phyloP scores from a whole-genome alignment of 1,140 invertebrate genomes.

The Halyomorpha halys region DNA sequence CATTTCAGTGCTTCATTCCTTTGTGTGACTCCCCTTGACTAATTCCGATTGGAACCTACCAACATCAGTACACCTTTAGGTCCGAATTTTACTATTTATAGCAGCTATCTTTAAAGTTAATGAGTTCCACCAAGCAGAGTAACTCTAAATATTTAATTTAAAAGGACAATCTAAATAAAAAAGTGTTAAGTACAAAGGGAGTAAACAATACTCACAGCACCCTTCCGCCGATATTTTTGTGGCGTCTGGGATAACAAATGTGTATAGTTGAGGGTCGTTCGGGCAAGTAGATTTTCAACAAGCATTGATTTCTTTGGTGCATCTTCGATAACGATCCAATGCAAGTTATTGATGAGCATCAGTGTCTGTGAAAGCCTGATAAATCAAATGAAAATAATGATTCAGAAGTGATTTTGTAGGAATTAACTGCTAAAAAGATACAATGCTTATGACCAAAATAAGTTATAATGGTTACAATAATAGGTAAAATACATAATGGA shows the following conservation, averaged over 20 bases:
- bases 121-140: no score
- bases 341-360: conserved; percentile 74
- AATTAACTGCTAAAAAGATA: no score
- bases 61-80: no score
- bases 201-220: conserved; percentile 28
- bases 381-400: not conserved
- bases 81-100: no score
- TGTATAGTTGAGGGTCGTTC: conserved; percentile 60
- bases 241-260: conserved; percentile 64
- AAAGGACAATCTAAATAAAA: no score
- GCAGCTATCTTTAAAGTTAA: no score
- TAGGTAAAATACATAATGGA: no score
- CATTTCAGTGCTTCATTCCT: conserved; percentile 82
- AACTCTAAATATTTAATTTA: no score
- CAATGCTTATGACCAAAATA: no score
- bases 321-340: conserved; percentile 96
- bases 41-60: conserved; percentile 32
- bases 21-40: conserved; percentile 90
- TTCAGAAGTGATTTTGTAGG: no score
- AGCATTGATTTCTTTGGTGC: conserved; percentile 58
- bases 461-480: no score
- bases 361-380: conserved; percentile 78
- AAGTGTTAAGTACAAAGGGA: not conserved
- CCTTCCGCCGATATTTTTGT: conserved; percentile 41
- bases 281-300: conserved; percentile 67